Base-by-base conservation (phyloP, 2,113 vertebrate genomes). In the Nesoenas mayeri region DNA sequence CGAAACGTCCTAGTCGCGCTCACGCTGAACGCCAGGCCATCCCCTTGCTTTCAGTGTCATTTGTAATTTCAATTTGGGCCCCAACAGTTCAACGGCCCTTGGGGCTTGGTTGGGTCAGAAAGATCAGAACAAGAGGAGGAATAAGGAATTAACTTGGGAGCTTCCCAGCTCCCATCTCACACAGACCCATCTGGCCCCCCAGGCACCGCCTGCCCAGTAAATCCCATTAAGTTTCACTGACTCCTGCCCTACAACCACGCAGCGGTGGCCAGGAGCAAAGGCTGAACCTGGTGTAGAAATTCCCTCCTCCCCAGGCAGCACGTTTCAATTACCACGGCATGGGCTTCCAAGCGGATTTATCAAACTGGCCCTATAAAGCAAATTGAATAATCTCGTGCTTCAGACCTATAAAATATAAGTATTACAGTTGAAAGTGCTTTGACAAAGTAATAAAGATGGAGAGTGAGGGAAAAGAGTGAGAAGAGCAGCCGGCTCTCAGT, bases 381-480 rank as follows among this genome's bases (percentile, higher is more conserved):
- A 97, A 97, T 96, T 95, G 95, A 97, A 97, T 97, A 96, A 96
- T 97, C 95, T 96, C 2, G 0, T 96, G 91, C 93, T 95, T 95
- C 86, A 95, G 90, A 95, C 84, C 84, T 75, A 95, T 97, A 96
- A 96, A 96, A 95, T 93, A 75, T 88, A 96, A 96, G 91, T 93
- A 92, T 97, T 91, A 88, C 83, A 82, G 84, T 91, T 88, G 75
- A 97, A 97, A 97, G 95, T 90, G 88, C 90, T 94, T 93, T 95
- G 89, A 85, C 90, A 91, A 94, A 96, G 90, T 93, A 95, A 97
- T 97, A 96, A 96, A 96, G 92, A 81, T 25, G 42, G 79, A 82
- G 66, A 88, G 70, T 32, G 75, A 78, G 60, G 34, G 34, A 73
- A 86, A 92, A 62, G 64, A 85, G 44, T 18, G 60, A 80, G 47